Base-by-base conservation (phyloP, 2,888 invertebrate species). In the Gandaritis pyraliata region DNA sequence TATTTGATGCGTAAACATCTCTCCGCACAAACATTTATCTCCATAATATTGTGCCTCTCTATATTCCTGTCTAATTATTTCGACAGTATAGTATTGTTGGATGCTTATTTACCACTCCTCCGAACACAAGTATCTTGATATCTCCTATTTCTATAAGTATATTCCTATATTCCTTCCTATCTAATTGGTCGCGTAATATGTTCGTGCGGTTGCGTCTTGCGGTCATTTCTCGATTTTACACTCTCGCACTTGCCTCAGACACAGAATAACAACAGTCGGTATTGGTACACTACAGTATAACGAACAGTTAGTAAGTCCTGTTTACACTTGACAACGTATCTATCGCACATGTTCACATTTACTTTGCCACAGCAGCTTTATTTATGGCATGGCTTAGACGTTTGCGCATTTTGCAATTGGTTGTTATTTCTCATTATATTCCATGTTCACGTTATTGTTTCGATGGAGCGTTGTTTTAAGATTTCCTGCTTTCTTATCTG, bases 161-260 rank as follows among this genome's bases (percentile, higher is more conserved):
- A 78, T 79, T 76, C 75, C n/a, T n/a, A n/a, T n/a, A n/a, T n/a
- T n/a, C n/a, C n/a, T n/a, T n/a, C n/a, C 73, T 69, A 70, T 76
- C 72, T 81, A 83, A 83, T 83, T 76, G 80, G 77, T 77, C 76
- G 75, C 75, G 77, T 80, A 82, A 82, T 79, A 71, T 66, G 71
- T 65, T 61, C 67, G 68, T 69, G 67, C 64, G 64, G 69, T 69
- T 62, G 66, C 64, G 55, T 52, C 60, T 57, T 68, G 72, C 70
- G 75, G 76, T 73, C 53, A 70, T 62, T 70, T 58, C 62, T 54
- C 64, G 56, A 66, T 65, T 65, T 69, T 71, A 75, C 65, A 75
- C 73, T 72, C 61, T 66, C 64, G 53, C 68, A 60, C 64, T 58
- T 58, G 51, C 51, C 51, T 46, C 7, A 23, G 6, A 12, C 38